These are phyloP conservation scores for Phyto melanocephala DNA, from an alignment of 2,888 invertebrate species.

Conservation along the genomic window DNA sequence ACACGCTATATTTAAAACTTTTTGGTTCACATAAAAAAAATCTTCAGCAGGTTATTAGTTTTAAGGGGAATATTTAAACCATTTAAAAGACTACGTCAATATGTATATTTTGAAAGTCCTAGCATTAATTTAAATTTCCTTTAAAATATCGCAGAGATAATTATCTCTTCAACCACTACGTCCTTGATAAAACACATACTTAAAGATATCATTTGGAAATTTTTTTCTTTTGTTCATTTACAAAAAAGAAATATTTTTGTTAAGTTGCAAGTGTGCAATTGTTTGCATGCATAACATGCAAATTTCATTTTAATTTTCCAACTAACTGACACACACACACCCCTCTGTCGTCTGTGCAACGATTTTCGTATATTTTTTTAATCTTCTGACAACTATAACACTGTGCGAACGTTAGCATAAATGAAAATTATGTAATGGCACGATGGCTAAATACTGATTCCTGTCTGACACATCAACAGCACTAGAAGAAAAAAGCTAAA, in stretches of 20 bases:
- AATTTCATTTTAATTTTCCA: conserved; percentile 57
- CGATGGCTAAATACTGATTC: conserved; percentile 45
- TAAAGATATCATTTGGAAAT: conserved; percentile 40
- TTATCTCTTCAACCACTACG: background rate
- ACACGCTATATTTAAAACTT: too few relatives aligned
- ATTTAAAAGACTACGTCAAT: too few relatives aligned
- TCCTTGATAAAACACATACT: background rate
- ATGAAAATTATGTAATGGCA: conserved; percentile 72
- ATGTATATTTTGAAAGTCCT: too few relatives aligned
- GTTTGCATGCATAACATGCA: conserved; percentile 52
- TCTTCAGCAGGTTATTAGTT: too few relatives aligned
- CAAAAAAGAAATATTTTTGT: conserved; percentile 14
- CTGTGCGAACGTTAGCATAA: conserved; percentile 56
- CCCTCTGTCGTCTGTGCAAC: background rate
- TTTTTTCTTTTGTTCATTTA: conserved; percentile 10
- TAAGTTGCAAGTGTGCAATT: conserved; percentile 23
- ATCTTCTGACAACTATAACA: background rate
- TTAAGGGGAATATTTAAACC: too few relatives aligned
- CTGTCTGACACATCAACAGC: background rate
- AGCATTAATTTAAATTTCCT: too few relatives aligned
- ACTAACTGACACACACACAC: conserved; percentile 22
- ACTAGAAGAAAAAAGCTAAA: conserved; percentile 63
- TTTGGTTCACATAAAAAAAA: too few relatives aligned
- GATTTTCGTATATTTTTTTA: background rate
- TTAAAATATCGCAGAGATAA: too few relatives aligned